Base-by-base conservation (phyloP, 2,797 vertebrate species). In the Oreortyx pictus region DNA sequence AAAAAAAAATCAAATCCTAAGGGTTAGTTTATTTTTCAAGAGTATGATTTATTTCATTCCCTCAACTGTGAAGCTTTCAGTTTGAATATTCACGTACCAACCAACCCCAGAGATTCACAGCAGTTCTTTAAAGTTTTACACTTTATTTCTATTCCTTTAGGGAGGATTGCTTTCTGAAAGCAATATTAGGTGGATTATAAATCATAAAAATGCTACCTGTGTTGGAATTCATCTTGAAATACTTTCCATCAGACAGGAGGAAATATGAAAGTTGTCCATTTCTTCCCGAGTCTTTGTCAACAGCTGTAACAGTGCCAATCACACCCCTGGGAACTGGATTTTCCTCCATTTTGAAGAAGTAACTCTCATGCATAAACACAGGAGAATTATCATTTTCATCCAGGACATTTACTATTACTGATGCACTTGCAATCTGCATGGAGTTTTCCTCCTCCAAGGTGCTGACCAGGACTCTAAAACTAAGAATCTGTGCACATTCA, bases 341-440 rank as follows among this genome's bases (percentile, higher is more conserved):
- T 97, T 99, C 99, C 29, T 98, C 97, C 19, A 98, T 87, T 23
- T 98, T 98, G 95, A 99, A 98, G 97, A 98, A 99, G 97, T 98
- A 98, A 39, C 72, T 94, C 23, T 98, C 95, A 4, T 13, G 97
- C 90, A 91, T 86, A 96, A 99, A 99, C 65, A 95, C 46, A 0
- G 99, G 99, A 46, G 97, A 84, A 61, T 99, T 98, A 95, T 99
- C 99, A 39, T 99, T 99, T 96, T 98, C 97, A 95, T 99, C 99
- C 96, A 98, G 95, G 65, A 99, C 98, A 39, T 97, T 97, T 76
- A 99, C 97, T 12, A 96, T 97, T 31, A 99, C 96, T 0, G 96
- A 97, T 23, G 99, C 96, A 73, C 97, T 98, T n/a, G 97, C 98
- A 5, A 97, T 98, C 85, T 92, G 71, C 37, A 93, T 85, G 13